Percentiles rank a stretch among this genome's conserved stretches.
Conservation (phyloP, 2,113 vertebrate genomes). For the Nycticorax nycticorax region DNA sequence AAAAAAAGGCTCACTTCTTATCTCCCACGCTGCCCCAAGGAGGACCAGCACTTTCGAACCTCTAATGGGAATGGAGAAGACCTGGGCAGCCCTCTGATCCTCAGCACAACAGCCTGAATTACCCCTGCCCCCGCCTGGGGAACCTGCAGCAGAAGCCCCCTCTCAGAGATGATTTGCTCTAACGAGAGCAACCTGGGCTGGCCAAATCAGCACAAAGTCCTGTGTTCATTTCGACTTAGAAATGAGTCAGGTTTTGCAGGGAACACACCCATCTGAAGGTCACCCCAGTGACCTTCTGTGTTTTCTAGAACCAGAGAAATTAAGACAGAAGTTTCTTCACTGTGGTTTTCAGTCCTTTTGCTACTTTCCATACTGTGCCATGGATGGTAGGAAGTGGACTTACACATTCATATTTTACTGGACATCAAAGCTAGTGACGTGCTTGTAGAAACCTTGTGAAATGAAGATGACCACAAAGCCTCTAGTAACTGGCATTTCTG, state of each 20-base stretch:
- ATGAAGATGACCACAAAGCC: neutral
- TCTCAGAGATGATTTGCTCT: neutral
- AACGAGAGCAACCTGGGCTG: neutral
- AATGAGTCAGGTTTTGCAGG: neutral
- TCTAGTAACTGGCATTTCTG: neutral
- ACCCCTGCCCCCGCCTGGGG: too few species aligned
- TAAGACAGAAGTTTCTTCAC: neutral
- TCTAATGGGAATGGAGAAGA: neutral
- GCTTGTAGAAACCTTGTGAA: neutral
- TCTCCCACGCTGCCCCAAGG: fast-evolving
- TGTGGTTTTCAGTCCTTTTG: neutral
- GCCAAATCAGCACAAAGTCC: neutral
- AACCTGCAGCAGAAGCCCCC: neutral
- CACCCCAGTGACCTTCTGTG: neutral
- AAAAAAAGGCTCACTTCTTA: too few species aligned
- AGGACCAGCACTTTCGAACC: fast-evolving
- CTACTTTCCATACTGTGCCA: neutral
- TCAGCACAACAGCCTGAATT: fast-evolving
- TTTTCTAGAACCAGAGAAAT: neutral
- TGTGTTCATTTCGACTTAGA: neutral
- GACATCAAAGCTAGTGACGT: neutral
- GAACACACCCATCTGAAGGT: neutral
- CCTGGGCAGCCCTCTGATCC: neutral
- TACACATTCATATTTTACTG: neutral
- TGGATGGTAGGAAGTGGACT: neutral